These are phyloP conservation scores for Helostoma temminkii DNA, from an alignment of 2,797 vertebrate species.

Conservation along the genomic window DNA sequence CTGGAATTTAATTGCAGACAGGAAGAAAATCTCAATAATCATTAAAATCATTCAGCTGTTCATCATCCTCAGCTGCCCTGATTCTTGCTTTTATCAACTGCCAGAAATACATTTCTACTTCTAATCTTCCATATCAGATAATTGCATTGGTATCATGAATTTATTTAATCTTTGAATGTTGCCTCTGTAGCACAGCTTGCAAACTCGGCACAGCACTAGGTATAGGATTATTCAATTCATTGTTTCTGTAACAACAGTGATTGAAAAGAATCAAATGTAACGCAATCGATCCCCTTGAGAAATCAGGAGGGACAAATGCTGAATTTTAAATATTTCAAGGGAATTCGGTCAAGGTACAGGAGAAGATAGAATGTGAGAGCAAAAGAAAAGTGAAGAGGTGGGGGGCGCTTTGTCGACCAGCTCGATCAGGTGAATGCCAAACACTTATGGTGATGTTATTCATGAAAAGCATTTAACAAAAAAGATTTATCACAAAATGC, in stretches of 20 bases:
- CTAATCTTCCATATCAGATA: slow-evolving; percentile 71
- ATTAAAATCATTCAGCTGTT: slow-evolving; percentile 37
- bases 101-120: slow-evolving; percentile 49
- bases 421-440: slow-evolving; percentile 4
- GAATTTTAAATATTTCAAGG: slow-evolving; percentile 47
- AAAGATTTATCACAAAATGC: slow-evolving; percentile 28
- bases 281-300: slow-evolving; percentile 63
- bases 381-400: not conserved
- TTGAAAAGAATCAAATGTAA: slow-evolving; percentile 68
- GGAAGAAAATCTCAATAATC: slow-evolving; percentile 40
- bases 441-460: slow-evolving; percentile 6
- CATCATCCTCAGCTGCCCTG: slow-evolving; percentile 13
- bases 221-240: slow-evolving; percentile 56
- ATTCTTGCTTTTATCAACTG: slow-evolving; percentile 39
- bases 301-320: slow-evolving; percentile 45
- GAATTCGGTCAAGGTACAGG: slow-evolving; percentile 1
- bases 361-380: slow-evolving; percentile 8
- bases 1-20: not conserved
- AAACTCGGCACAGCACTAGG: slow-evolving; percentile 17
- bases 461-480: slow-evolving; percentile 25
- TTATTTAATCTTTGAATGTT: slow-evolving; percentile 51
- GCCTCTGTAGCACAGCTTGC: slow-evolving; percentile 24
- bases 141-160: slow-evolving; percentile 60
- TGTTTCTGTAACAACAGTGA: slow-evolving; percentile 68
- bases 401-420: not conserved